Conservation (phyloP, 2,888 invertebrate genomes). For the Mantis religiosa region DNA sequence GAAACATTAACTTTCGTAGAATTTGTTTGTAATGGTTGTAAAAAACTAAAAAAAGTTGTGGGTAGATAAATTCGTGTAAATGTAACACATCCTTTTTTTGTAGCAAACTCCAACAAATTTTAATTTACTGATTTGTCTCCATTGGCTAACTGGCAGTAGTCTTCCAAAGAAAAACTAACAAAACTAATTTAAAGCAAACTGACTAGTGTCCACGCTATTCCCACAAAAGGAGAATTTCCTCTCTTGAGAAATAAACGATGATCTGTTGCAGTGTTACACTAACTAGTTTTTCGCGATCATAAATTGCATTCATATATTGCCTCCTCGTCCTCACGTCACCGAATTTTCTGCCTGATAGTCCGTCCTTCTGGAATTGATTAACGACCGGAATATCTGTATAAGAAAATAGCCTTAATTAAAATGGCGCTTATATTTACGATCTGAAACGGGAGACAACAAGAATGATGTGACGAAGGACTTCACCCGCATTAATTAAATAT, state of each 20-base stretch:
- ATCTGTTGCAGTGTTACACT: not conserved
- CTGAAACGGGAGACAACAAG: not conserved
- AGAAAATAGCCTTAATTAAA: not conserved
- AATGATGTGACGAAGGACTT: not conserved
- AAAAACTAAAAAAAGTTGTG: too few species aligned
- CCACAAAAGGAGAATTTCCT: not conserved
- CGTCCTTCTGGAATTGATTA: not conserved
- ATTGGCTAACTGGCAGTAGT: too few species aligned
- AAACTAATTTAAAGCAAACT: too few species aligned
- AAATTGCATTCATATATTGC: not conserved
- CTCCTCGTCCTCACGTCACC: not conserved
- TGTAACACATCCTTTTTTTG: too few species aligned
- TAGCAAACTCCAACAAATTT: too few species aligned
- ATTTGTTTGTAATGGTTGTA: too few species aligned
- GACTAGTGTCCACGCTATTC: too few species aligned
- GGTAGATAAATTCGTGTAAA: too few species aligned
- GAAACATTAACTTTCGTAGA: too few species aligned
- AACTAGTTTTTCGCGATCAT: not conserved
- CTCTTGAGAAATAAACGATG: not conserved
- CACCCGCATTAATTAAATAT: not conserved
- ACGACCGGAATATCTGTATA: not conserved
- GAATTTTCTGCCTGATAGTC: not conserved
- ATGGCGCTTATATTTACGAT: not conserved
- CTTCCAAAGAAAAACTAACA: too few species aligned
- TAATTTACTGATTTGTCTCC: too few species aligned